A percentile compares a stretch with the other conserved stretches of the same genome.
Evolutionary conservation across 2,888 invertebrate species (phyloP).

Genomic region (Oscheius myriophilus): DNA sequence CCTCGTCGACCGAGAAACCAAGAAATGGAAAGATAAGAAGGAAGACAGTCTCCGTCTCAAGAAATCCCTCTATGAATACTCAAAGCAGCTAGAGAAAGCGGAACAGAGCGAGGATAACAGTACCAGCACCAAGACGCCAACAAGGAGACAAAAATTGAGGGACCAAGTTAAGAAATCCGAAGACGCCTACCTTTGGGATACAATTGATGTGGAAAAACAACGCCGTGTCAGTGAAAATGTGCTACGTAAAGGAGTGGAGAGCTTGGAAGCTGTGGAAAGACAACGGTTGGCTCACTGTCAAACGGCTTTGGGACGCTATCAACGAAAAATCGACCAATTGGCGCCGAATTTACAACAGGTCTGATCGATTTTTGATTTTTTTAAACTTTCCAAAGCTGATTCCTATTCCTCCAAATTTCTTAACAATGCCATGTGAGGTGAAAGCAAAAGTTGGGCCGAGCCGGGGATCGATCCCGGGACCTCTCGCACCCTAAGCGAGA

Average conservation of each 20-base stretch:
- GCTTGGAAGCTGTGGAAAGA: constrained; percentile 59
- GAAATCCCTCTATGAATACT: constrained; percentile 45
- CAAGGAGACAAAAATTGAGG: constrained; percentile 46
- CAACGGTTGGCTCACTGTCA: constrained; percentile 59
- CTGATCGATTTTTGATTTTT: not conserved
- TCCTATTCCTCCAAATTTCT: not conserved
- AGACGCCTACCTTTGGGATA: constrained; percentile 54
- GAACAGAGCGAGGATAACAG: constrained; percentile 42
- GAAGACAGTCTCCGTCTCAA: constrained; percentile 53
- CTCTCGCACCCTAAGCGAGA: too few species aligned
- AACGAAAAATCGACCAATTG: constrained; percentile 58
- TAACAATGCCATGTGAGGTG: not conserved
- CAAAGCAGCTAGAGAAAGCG: constrained; percentile 54
- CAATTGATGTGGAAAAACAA: constrained; percentile 56
- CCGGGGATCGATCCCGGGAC: too few species aligned
- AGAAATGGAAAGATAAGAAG: constrained; percentile 52
- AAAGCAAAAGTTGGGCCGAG: not conserved
- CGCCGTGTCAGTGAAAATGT: constrained; percentile 54
- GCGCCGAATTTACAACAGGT: constrained; percentile 57
- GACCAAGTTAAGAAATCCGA: constrained; percentile 51
- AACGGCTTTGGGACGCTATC: constrained; percentile 57
- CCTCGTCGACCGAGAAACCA: constrained; percentile 48
- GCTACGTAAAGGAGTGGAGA: constrained; percentile 54
- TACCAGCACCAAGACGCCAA: constrained; percentile 31
- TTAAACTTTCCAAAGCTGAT: too few species aligned